Percentiles rank a stretch among this genome's conserved stretches.
Evolutionary conservation across 2,113 vertebrate genomes (phyloP).

Genomic region (Choloepus hoffmanni): DNA sequence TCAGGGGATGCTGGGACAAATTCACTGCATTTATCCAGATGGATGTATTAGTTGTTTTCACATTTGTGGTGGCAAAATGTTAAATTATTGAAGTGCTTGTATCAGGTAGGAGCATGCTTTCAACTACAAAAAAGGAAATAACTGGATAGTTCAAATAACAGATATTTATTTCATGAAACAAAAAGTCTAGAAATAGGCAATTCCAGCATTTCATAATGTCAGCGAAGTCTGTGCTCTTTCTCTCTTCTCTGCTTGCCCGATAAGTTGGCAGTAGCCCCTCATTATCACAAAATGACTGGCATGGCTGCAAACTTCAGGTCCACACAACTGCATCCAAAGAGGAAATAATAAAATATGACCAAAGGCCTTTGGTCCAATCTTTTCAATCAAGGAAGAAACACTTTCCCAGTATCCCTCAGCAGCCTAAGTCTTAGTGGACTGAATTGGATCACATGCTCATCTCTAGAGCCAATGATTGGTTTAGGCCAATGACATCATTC

Average conservation of each 20-base stretch:
- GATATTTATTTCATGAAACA: conserved; percentile 5
- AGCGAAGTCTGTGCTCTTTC: neutral
- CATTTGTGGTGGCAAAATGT: neutral
- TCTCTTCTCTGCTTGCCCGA: neutral
- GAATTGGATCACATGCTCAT: neutral
- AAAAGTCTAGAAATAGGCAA: neutral
- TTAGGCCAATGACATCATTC: neutral
- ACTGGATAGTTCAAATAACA: neutral
- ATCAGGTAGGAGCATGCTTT: neutral
- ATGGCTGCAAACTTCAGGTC: neutral
- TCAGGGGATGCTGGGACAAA: neutral
- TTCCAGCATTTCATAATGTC: neutral
- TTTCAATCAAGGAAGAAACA: neutral
- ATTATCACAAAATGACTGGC: neutral
- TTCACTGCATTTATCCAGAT: neutral
- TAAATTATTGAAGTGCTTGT: neutral
- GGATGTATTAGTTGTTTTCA: neutral
- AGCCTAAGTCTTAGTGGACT: neutral
- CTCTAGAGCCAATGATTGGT: neutral
- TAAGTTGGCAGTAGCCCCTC: too few relatives aligned
- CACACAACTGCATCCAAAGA: neutral
- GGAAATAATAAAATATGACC: neutral
- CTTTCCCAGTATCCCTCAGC: neutral
- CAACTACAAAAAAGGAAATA: neutral
- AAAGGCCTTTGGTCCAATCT: neutral